Base-by-base conservation (phyloP, 2,797 vertebrate species). In the Sciurus carolinensis region DNA sequence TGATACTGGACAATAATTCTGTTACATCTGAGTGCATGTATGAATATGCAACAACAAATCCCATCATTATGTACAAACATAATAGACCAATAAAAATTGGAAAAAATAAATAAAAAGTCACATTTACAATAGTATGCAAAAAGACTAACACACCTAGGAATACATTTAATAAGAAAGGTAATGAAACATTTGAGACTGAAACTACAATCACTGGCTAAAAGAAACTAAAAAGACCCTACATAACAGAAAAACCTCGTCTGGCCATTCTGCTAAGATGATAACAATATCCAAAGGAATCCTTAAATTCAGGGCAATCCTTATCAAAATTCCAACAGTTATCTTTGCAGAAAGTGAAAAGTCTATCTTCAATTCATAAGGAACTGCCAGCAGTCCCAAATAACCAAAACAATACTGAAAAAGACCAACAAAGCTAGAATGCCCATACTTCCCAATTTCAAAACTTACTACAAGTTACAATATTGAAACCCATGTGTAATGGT, bases 131-230 rank as follows among this genome's bases (percentile, higher is more conserved):
- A 87, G 6, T 33, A 84, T 28, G 64, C 22, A 87, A 79, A 57
- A 94, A 91, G 9, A 71, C 62, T 33, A 91, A 77, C 66, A 64
- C 52, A 59, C 18, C 18, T 79, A 82, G 30, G 67, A 80, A 85
- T 69, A 82, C 93, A 86, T 64, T 87, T 87, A 90, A 95, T 87
- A 90, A 95, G 5, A 13, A 72, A 82, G 3, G 13, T 64, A 18
- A 7, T 87, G n/a, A 92, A 80, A 86, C 17, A 94, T 14, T 42
- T 76, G 20, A 77, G 3, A 66, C 26, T 62, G 24, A 72, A 93
- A 82, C 11, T n/a, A 72, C 0, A 89, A 64, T 64, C 6, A 81
- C 1, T 64, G 11, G 11, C 30, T 54, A 6, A 91, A 71, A 83
- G 3, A 81, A 76, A 94, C 28, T n/a, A 50, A 44, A 33, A 71